These are phyloP conservation scores for Xestia ashworthii DNA, from an alignment of 2,888 invertebrate genomes.

Conservation along the genomic window DNA sequence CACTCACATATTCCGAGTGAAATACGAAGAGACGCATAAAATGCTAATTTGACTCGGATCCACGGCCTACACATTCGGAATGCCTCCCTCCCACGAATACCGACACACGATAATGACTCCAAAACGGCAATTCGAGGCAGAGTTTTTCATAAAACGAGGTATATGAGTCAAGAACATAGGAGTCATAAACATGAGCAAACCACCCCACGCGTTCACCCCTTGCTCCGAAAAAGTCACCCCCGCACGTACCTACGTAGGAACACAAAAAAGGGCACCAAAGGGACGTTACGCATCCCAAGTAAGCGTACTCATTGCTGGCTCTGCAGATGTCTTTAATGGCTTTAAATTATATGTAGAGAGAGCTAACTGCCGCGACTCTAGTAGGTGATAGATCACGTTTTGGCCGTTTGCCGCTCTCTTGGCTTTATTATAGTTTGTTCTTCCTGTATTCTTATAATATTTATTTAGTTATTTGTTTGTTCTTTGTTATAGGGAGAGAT, in stretches of 20 bases:
- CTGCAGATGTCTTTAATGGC: constrained; percentile 91
- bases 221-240: constrained; percentile 90
- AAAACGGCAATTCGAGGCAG: constrained; percentile 83
- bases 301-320: constrained; percentile 88
- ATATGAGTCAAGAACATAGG: constrained; percentile 89
- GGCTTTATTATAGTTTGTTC: constrained; percentile 47
- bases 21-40: constrained; percentile 70
- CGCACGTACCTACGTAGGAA: constrained; percentile 88
- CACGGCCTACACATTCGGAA: constrained; percentile 69
- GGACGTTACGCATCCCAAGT: constrained; percentile 89
- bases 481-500: constrained; percentile 9
- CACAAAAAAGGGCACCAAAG: constrained; percentile 89
- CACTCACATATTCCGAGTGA: constrained; percentile 64
- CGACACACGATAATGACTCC: constrained; percentile 82
- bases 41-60: constrained; percentile 75
- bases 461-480: constrained; percentile 34
- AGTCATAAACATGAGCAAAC: constrained; percentile 85
- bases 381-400: constrained; percentile 85
- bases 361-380: constrained; percentile 83
- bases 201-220: constrained; percentile 89
- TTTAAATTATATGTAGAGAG: constrained; percentile 90
- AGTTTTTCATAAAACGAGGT: constrained; percentile 88
- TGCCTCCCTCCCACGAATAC: constrained; percentile 74
- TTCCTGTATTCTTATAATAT: constrained; percentile 55
- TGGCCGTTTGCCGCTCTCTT: constrained; percentile 61